A percentile compares a stretch with the other conserved stretches of the same genome.
phyloP scores from a whole-genome alignment of 1,140 invertebrate genomes.

The Mycetomoellerius zeteki region DNA sequence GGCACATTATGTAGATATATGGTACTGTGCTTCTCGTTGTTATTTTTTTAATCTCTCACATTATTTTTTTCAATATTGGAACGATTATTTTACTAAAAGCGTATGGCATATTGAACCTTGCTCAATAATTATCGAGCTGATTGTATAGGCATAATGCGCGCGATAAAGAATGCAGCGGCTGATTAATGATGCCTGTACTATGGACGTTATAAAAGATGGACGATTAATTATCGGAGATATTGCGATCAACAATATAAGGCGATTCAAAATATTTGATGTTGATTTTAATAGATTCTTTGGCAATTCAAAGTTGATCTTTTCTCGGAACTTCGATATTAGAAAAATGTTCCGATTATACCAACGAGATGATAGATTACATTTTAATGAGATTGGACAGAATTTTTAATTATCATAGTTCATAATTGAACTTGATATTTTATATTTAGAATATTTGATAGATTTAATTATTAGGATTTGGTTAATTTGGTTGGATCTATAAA shows the following conservation, averaged over 20 bases:
- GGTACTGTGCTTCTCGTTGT: background rate
- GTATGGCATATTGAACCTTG: background rate
- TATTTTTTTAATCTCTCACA: background rate
- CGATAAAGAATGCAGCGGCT: conserved; percentile 52
- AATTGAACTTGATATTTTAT: too few species aligned
- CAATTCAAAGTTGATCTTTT: background rate
- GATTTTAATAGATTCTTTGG: conserved; percentile 10
- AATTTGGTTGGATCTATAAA: too few species aligned
- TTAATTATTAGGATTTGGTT: too few species aligned
- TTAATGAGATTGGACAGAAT: too few species aligned
- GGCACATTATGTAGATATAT: conserved; percentile 55
- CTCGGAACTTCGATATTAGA: background rate
- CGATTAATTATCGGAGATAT: conserved; percentile 54
- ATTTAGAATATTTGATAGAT: too few species aligned
- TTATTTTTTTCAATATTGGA: conserved; percentile 3
- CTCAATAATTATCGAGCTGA: conserved; percentile 45
- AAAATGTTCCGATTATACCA: too few species aligned
- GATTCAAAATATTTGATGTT: background rate
- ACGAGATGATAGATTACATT: too few species aligned
- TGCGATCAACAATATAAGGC: conserved; percentile 29
- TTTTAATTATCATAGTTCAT: too few species aligned
- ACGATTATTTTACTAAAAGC: conserved; percentile 20
- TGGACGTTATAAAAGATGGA: conserved; percentile 37
- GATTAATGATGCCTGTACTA: conserved; percentile 51
- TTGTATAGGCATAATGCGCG: conserved; percentile 14